Base-by-base conservation (phyloP, 2,113 vertebrate species). In the Centropristis striata region DNA sequence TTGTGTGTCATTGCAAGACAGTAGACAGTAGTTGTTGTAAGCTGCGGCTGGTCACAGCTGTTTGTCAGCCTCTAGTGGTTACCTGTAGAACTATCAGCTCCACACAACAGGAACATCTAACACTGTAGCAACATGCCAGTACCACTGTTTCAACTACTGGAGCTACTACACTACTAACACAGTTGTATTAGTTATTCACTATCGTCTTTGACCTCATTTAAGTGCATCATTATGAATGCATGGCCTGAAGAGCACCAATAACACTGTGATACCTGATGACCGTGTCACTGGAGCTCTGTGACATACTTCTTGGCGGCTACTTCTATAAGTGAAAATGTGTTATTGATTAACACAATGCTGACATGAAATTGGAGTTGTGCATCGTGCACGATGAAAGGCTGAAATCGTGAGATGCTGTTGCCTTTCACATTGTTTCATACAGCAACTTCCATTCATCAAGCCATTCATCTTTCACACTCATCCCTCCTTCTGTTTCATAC, bases 61-160 rank as follows among this genome's bases (percentile, higher is more conserved):
- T 94, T 90, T 94, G 93, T 92, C 93, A 87, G 80, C 93, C 92
- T 94, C 93, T 94, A 92, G 93, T 94, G 93, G 93, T 78, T 73
- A 87, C 75, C 81, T 82, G 75, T n/a, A 42, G 71, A 75, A 92
- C 64, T 50, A 46, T 59, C 68, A 44, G 3, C 59, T 47, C 18
- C 53, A 6, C 4, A 10, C 23, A 72, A 66, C 27, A 46, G 44
- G 6, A 25, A 55, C 59, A 39, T 42, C 49, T 39, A n/a, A 60
- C 39, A 60, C 15, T 4, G 18, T 2, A 54, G n/a, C 25, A 75
- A 21, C 54, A 68, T 36, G 46, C 18, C 74, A n/a, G 3, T 27
- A 44, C 39, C 20, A 23, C 7, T 2, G 32, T 37, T 59, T 79
- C 42, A 47, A 0, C 16, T 18, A 18, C 14, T 68, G 60, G 47